These are phyloP conservation scores for Diarsia rubi DNA, from an alignment of 2,888 invertebrate species.

Conservation along the genomic window DNA sequence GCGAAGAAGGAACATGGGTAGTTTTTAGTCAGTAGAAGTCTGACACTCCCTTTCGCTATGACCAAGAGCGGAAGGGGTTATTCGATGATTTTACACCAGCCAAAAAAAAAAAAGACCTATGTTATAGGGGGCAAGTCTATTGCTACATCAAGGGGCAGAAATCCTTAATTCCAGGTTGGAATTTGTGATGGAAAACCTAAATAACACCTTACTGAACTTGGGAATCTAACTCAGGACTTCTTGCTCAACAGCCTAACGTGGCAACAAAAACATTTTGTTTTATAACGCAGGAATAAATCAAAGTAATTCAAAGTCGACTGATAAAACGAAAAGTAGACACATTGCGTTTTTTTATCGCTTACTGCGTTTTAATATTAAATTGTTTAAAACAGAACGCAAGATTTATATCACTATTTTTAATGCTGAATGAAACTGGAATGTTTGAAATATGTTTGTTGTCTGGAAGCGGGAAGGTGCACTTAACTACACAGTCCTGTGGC, in stretches of 20 bases:
- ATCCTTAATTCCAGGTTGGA: background rate
- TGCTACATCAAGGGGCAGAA: background rate
- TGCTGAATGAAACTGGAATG: constrained; percentile 24
- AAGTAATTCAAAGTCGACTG: background rate
- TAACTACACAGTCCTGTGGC: background rate
- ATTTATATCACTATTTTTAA: constrained; percentile 27
- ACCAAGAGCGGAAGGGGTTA: no score
- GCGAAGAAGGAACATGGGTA: no score
- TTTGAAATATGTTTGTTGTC: background rate
- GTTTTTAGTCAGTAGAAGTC: no score
- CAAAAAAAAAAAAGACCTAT: no score
- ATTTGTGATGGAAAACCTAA: background rate
- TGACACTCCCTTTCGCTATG: no score
- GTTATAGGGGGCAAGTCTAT: background rate
- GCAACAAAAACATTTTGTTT: background rate
- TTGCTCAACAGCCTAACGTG: background rate
- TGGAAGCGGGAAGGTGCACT: background rate
- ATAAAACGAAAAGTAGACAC: background rate
- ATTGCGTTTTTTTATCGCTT: background rate
- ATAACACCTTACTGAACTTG: background rate
- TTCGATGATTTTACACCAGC: no score
- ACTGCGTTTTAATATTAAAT: constrained; percentile 19
- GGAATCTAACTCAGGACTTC: background rate
- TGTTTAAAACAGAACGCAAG: constrained; percentile 23
- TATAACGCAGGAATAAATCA: background rate